Conservation (phyloP, 2,113 vertebrate genomes). For the Tupaia chinensis region DNA sequence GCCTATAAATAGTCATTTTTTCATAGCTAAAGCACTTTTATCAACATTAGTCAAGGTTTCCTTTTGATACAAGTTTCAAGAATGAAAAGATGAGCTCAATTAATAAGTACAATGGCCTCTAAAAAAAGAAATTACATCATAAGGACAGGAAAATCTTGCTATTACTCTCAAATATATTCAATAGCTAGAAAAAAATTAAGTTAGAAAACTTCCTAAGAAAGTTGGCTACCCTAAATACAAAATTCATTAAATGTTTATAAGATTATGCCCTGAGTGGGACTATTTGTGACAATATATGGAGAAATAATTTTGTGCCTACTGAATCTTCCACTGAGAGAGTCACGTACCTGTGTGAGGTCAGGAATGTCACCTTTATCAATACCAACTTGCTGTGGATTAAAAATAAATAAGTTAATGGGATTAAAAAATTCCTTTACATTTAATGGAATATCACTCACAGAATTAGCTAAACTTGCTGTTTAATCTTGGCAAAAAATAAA, state of each 20-base stretch:
- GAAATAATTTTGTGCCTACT: not conserved
- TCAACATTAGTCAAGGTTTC: not conserved
- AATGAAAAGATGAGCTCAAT: not conserved
- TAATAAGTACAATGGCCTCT: not conserved
- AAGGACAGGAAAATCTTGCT: not conserved
- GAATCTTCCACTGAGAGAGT: not conserved
- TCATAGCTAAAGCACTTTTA: not conserved
- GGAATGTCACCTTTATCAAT: constrained; percentile 99
- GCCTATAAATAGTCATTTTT: not conserved
- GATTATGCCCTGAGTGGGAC: not conserved
- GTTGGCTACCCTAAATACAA: not conserved
- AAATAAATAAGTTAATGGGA: constrained; percentile 55
- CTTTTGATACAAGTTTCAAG: constrained; percentile 34
- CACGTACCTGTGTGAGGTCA: constrained; percentile 97
- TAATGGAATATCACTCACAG: not conserved
- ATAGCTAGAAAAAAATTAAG: constrained; percentile 14
- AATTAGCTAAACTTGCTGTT: constrained; percentile 28
- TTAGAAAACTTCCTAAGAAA: constrained; percentile 39
- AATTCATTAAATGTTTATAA: constrained; percentile 13
- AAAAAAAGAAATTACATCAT: not conserved
- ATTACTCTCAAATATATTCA: constrained; percentile 31
- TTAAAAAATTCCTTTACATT: constrained; percentile 1
- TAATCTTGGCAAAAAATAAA: not conserved
- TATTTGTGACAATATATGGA: not conserved
- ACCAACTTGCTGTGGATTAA: constrained; percentile 95